Evolutionary conservation across 1,140 invertebrate species (phyloP).

Genomic region (Drosophila baimaii): DNA sequence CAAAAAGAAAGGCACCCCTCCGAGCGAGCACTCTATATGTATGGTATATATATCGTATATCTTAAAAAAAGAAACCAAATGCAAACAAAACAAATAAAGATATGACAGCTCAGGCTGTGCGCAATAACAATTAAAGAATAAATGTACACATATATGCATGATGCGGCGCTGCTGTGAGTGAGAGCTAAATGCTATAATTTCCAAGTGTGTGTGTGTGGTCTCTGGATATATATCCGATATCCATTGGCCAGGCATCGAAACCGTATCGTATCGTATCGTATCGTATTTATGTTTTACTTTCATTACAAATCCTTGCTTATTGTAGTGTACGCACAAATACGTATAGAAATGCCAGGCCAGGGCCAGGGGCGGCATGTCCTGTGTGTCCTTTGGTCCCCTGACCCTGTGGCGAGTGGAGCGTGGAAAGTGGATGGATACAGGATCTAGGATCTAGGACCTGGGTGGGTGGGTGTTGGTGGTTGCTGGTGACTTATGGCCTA

Average conservation of each 20-base stretch:
- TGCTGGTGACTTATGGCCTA: constrained; percentile 10
- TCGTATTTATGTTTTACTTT: too few relatives aligned
- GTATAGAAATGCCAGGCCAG: constrained; percentile 32
- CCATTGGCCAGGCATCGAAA: constrained; percentile 28
- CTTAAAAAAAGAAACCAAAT: constrained; percentile 3
- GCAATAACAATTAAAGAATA: constrained; percentile 41
- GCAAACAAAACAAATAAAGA: constrained; percentile 37
- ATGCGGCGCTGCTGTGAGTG: constrained; percentile 13
- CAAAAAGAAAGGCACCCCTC: constrained; percentile 4
- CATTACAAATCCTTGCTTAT: constrained; percentile 16
- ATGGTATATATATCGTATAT: not conserved
- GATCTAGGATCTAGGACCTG: too few relatives aligned
- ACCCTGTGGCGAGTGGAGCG: not conserved
- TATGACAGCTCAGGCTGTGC: constrained; percentile 8
- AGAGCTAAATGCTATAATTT: constrained; percentile 44
- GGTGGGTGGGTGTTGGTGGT: too few relatives aligned
- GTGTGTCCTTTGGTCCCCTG: constrained; percentile 20
- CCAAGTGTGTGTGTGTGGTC: constrained; percentile 17
- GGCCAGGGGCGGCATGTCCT: constrained; percentile 14
- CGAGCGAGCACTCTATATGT: not conserved
- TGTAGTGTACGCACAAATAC: constrained; percentile 43
- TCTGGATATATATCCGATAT: not conserved
- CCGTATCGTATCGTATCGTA: constrained; percentile 19
- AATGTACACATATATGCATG: constrained; percentile 6
- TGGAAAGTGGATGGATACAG: too few relatives aligned